Base-by-base conservation (phyloP, 2,888 invertebrate species). In the Polyommatus icarus region DNA sequence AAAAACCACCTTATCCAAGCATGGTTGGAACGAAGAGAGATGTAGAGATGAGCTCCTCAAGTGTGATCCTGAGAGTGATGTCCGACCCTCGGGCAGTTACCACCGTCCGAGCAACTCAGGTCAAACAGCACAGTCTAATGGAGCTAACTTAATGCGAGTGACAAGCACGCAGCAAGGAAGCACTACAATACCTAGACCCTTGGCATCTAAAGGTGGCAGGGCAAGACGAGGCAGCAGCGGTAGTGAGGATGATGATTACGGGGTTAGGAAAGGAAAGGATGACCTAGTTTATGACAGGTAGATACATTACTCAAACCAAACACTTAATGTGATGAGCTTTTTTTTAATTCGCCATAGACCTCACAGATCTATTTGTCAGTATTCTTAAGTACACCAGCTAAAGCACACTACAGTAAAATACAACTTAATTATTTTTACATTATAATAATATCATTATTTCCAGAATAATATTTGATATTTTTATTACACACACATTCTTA, bases 261-360 rank as follows among this genome's bases (percentile, higher is more conserved):
- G 95, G 78, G 95, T 95, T 1, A 92, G 91, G 79, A 95, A 95
- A 86, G 96, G 95, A 79, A 95, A 95, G 82, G 95, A 95, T 82
- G 95, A 95, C 81, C 90, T 94, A 85, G 96, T 96, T 76, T 96
- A 95, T 88, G 96, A 96, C 83, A 96, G 96, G 96, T 96, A 84
- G 85, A 87, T 82, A 8, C 29, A 4, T 54, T 18, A 18, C 54
- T 54, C 18, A 54, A 46, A 46, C 12, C 46, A 46, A 12, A 46
- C 46, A 10, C 46, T 46, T 46, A 40, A 10, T 46, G 46, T 46
- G 46, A 46, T 3, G 12, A 10, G 46, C 46, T 46, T 46, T 46
- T 40, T 40, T 46, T 40, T 8, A 36, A 40, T 40, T 40, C 10
- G 46, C 46, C 3, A 10, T 46, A 46, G 46, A 46, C 0, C 46